Conservation (phyloP, 2,888 invertebrate species). For the Pyralis farinalis region DNA sequence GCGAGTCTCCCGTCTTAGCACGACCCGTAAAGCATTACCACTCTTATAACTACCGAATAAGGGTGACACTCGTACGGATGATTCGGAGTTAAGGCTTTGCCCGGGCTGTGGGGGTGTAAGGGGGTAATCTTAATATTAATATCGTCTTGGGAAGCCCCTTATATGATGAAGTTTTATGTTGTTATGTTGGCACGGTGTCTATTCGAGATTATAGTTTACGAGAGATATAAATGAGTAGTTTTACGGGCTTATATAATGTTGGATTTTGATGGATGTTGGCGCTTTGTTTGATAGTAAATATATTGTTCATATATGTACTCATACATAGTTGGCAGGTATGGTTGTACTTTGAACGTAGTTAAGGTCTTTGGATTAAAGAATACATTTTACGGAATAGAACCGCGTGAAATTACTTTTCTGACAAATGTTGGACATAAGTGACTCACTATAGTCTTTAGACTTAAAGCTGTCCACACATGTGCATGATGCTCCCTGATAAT, state of each 20-base stretch:
- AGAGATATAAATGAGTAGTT: constrained; percentile 23
- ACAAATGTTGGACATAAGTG: no score
- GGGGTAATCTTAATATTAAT: constrained; percentile 57
- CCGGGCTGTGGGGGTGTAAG: constrained; percentile 34
- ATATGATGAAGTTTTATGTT: constrained; percentile 50
- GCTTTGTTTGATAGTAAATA: neutral
- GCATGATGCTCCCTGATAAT: no score
- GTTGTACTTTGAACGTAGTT: no score
- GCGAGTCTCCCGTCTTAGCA: constrained; percentile 26
- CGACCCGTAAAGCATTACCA: constrained; percentile 20
- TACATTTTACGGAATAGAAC: no score
- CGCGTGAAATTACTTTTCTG: no score
- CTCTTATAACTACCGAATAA: constrained; percentile 16
- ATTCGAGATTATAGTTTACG: constrained; percentile 30
- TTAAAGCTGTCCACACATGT: no score
- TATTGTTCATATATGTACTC: no score
- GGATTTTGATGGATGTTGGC: constrained; percentile 5
- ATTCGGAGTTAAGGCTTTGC: constrained; percentile 20
- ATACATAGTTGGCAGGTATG: no score
- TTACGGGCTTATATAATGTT: constrained; percentile 13
- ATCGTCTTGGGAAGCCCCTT: constrained; percentile 51
- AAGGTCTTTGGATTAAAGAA: no score
- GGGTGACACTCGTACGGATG: neutral
- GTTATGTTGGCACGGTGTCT: constrained; percentile 26
- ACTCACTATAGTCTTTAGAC: no score